These are phyloP conservation scores for Geococcyx californianus DNA, from an alignment of 2,113 vertebrate species.

Conservation along the genomic window DNA sequence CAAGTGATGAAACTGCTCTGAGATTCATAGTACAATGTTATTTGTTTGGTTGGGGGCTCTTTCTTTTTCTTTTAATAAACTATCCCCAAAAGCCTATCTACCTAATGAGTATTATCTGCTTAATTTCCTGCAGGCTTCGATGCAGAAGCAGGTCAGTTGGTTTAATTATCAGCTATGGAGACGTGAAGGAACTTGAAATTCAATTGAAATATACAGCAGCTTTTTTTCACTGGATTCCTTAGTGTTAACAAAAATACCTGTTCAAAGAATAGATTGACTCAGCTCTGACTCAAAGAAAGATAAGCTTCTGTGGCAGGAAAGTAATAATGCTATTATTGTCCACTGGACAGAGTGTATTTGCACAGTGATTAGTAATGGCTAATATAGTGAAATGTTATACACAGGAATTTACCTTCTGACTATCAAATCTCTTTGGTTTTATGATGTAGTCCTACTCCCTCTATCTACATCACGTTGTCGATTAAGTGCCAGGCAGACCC, in stretches of 20 bases:
- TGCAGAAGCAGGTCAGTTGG: slow-evolving; percentile 66
- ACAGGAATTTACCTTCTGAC: background rate
- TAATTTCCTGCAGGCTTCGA: slow-evolving; percentile 62
- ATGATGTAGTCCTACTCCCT: background rate
- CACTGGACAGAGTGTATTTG: slow-evolving; percentile 23
- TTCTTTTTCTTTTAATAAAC: slow-evolving; percentile 52
- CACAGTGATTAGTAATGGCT: slow-evolving; percentile 3
- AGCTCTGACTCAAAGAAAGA: slow-evolving; percentile 29
- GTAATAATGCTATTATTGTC: slow-evolving; percentile 8
- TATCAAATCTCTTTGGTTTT: background rate
- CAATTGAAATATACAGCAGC: background rate
- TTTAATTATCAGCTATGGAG: slow-evolving; percentile 67
- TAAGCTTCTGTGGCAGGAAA: slow-evolving; percentile 30
- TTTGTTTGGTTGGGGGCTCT: slow-evolving; percentile 42
- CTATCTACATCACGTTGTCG: background rate
- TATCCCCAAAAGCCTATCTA: slow-evolving; percentile 56
- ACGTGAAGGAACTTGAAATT: slow-evolving; percentile 54
- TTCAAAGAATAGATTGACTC: slow-evolving; percentile 50
- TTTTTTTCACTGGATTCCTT: background rate
- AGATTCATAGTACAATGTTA: background rate
- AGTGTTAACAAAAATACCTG: slow-evolving; percentile 27
- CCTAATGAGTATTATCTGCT: slow-evolving; percentile 67
- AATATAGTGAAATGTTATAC: background rate
- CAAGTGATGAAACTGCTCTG: background rate
- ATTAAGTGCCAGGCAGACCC: slow-evolving; percentile 16